Conservation (phyloP, 2,888 invertebrate species). For the Spatulosminthurus flaviceps region DNA sequence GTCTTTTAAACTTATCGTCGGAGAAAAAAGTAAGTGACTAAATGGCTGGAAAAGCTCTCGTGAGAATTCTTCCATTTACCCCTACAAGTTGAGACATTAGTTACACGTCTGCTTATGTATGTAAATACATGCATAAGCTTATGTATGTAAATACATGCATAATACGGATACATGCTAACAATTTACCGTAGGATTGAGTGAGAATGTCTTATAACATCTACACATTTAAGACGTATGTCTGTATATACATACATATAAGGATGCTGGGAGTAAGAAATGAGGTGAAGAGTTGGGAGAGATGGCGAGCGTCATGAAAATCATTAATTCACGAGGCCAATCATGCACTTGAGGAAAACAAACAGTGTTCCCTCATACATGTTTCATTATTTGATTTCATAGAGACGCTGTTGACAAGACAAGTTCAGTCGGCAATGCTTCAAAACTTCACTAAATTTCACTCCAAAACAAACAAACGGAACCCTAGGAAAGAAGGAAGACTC, state of each 20-base stretch:
- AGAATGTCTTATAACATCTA: too few relatives aligned
- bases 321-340: conserved; percentile 21
- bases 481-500: too few relatives aligned
- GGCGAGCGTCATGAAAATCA: conserved; percentile 18
- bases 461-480: not conserved
- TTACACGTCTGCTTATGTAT: too few relatives aligned
- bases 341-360: conserved; percentile 14
- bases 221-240: too few relatives aligned
- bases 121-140: too few relatives aligned
- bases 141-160: too few relatives aligned
- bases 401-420: not conserved
- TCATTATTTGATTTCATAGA: conserved; percentile 8
- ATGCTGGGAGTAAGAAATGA: too few relatives aligned
- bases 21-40: not conserved
- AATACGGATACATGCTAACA: too few relatives aligned
- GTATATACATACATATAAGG: too few relatives aligned
- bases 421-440: not conserved
- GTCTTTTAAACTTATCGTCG: too few relatives aligned
- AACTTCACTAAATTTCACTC: not conserved
- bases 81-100: not conserved
- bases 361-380: conserved; percentile 26
- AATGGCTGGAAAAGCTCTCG: conserved; percentile 18
- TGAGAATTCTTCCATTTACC: conserved; percentile 2
- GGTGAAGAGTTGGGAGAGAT: not conserved
- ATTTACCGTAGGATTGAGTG: too few relatives aligned